Evolutionary conservation across 2,797 vertebrate species (phyloP).

Genomic region (Pseudochirops cupreus): DNA sequence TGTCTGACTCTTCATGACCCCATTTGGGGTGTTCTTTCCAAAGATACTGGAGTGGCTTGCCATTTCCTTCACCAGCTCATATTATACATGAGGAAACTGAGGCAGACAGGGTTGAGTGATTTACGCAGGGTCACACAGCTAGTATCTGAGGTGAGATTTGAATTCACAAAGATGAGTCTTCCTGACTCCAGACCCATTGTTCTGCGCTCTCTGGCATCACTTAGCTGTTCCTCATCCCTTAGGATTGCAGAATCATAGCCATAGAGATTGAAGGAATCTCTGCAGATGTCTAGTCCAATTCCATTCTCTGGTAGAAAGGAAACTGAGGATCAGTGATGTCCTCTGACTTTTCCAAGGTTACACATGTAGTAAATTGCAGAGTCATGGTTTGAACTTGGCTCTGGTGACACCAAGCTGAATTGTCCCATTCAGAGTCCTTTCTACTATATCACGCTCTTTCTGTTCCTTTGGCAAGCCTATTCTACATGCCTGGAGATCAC

Average conservation of each 20-base stretch:
- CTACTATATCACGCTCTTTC: background rate
- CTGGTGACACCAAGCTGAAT: background rate
- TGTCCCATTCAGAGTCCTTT: background rate
- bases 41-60: background rate
- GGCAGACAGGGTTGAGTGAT: background rate
- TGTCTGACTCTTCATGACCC: background rate
- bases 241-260: background rate
- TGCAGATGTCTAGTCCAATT: background rate
- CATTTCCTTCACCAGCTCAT: background rate
- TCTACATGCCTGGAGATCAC: background rate
- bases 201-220: background rate
- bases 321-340: background rate
- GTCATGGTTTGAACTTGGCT: background rate
- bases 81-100: background rate
- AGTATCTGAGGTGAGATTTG: background rate
- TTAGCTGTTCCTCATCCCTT: background rate
- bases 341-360: background rate
- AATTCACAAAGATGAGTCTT: background rate
- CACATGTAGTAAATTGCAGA: background rate
- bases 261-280: background rate
- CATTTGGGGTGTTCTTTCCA: background rate
- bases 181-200: background rate
- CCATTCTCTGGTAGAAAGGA: background rate
- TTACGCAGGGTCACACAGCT: background rate
- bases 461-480: background rate